Evolutionary conservation across 2,888 invertebrate species (phyloP), one percentile per base, ranked within the genome.

Genomic region (Digitonthophagus gazella): DNA sequence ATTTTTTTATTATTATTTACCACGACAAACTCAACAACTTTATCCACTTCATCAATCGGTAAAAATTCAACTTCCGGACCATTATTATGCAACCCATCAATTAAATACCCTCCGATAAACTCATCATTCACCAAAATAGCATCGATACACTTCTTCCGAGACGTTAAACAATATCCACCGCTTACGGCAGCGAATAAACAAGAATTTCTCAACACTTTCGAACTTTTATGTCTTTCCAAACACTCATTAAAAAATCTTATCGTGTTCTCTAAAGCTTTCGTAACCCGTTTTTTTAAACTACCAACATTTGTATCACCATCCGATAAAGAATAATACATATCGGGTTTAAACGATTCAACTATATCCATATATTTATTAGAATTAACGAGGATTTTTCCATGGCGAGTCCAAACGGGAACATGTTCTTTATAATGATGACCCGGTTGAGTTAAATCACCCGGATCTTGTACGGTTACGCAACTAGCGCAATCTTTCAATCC

Each of bases 51-150:
- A 3, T 86, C 83, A 73, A 84, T 79, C 2, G 82, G 74, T 67
- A 89, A 80, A 75, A 85, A 79, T 76, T 89, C 83, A 71, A 87
- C 82, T 74, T 87, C 82, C 75, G 89, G 83, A 72, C 93, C 91
- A 77, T 92, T 91, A 76, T 88, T 89, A 74, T 93, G 91, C 67
- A 96, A 86, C 1, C 96, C 96, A 78, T 94, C 93, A 58, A 97
- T 86, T 1, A 94, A 85, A 80, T 90, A 92, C 1, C 96, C 97
- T 68, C 84, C 83, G 66, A 93, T 81, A 68, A 85, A 80, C n/a
- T 61, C 14, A 15, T 89, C 81, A 11, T 81, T 82, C 72, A 89
- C 83, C 20, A 90, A 83, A 68, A 89, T 77, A 71, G 87, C 86
- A 72, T 88, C 84, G 15, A 92, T 88, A 66, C 88, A 91, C 66